phyloP scores from a whole-genome alignment of 2,113 vertebrate genomes.

The Hyperopisus bebe region DNA sequence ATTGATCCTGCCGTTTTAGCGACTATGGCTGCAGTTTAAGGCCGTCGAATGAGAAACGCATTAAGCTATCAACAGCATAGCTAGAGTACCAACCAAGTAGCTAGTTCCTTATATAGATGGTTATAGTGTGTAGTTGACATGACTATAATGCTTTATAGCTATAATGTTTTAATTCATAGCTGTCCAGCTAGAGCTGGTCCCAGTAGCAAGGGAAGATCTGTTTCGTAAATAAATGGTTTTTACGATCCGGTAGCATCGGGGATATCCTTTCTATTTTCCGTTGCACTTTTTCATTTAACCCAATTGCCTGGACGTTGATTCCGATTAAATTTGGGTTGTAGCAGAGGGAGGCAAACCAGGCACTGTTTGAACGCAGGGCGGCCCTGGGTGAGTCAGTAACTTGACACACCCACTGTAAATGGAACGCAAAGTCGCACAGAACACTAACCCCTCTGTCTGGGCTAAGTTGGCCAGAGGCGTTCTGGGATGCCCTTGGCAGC shows the following conservation, averaged over 20 bases:
- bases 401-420: constrained; percentile 2
- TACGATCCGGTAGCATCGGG: neutral
- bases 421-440: neutral
- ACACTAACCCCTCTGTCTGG: constrained; percentile 10
- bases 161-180: neutral
- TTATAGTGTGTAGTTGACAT: neutral
- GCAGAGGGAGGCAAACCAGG: neutral
- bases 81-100: neutral
- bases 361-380: neutral
- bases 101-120: neutral
- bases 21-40: neutral
- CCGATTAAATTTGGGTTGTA: neutral
- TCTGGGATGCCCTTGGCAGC: constrained; percentile 7
- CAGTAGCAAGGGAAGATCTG: neutral
- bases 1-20: neutral
- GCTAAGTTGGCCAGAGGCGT: neutral
- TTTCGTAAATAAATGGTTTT: neutral
- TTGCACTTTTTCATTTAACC: no score
- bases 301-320: neutral
- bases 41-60: neutral
- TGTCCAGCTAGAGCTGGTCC: neutral
- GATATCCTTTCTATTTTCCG: neutral
- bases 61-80: neutral
- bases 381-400: constrained; percentile 7
- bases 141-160: neutral